Percentiles rank a stretch among this genome's conserved stretches.
phyloP scores from a whole-genome alignment of 2,888 invertebrate genomes.

The Drosophila fulvimacula region DNA sequence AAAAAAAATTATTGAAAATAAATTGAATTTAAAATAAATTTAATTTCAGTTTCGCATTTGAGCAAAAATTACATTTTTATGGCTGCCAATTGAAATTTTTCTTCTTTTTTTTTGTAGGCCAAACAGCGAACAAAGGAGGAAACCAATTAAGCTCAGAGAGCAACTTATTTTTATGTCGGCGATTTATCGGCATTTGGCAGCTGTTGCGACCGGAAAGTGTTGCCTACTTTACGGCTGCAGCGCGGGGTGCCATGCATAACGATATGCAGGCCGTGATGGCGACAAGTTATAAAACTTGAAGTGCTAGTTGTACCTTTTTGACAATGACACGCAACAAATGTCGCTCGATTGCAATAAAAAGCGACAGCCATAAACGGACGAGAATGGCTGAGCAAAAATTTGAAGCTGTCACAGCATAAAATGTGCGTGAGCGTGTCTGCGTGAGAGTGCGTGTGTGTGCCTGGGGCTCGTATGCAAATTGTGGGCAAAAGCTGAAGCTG shows the following conservation, averaged over 20 bases:
- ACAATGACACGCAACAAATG: constrained; percentile 46
- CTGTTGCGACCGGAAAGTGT: constrained; percentile 1
- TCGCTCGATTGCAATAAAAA: constrained; percentile 47
- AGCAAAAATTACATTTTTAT: constrained; percentile 1
- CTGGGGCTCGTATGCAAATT: constrained; percentile 62
- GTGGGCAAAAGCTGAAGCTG: constrained; percentile 34
- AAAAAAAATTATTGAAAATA: neutral
- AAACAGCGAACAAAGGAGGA: neutral
- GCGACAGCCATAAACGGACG: constrained; percentile 41
- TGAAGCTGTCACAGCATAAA: constrained; percentile 50
- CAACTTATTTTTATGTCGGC: neutral
- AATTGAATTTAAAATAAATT: constrained; percentile 5
- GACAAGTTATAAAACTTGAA: constrained; percentile 8
- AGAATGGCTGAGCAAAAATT: constrained; percentile 36
- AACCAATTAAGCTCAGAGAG: neutral
- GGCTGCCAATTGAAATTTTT: constrained; percentile 7
- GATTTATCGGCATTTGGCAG: neutral
- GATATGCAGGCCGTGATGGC: neutral
- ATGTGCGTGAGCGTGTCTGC: constrained; percentile 30
- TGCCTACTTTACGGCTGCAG: constrained; percentile 26
- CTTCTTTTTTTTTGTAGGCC: neutral
- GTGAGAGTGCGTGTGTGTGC: constrained; percentile 15
- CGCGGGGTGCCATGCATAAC: constrained; percentile 3
- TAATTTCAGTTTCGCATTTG: neutral
- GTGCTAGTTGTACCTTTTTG: constrained; percentile 28